Conservation (phyloP, 1,140 invertebrate species). For the Phenacoccus solenopsis region DNA sequence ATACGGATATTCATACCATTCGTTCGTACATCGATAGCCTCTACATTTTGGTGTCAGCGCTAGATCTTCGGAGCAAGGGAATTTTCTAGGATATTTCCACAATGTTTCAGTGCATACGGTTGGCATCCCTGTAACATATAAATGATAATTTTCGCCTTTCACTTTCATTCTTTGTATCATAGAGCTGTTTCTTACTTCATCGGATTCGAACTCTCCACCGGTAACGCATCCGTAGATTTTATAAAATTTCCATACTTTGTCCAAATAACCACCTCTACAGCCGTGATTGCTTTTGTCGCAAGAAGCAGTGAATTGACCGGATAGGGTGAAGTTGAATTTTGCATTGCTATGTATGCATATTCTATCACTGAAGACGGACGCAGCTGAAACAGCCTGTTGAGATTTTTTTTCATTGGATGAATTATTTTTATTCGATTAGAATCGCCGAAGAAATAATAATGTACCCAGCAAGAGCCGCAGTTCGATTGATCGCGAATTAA, state of each 20-base stretch:
- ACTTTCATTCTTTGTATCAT: background rate
- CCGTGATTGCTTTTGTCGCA: slow-evolving; percentile 50
- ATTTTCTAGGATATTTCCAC: background rate
- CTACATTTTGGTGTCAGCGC: background rate
- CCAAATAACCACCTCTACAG: slow-evolving; percentile 47
- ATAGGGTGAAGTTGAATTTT: slow-evolving; percentile 24
- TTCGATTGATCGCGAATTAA: slow-evolving; percentile 63
- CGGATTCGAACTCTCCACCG: slow-evolving; percentile 45
- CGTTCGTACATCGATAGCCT: background rate
- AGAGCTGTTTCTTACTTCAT: slow-evolving; percentile 26
- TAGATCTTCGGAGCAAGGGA: background rate
- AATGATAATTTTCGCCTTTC: background rate
- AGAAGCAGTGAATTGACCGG: slow-evolving; percentile 49
- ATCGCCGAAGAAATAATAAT: no score
- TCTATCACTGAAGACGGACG: slow-evolving; percentile 50
- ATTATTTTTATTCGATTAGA: no score
- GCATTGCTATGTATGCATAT: slow-evolving; percentile 48
- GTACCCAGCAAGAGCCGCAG: slow-evolving; percentile 53
- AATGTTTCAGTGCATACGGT: slow-evolving; percentile 11
- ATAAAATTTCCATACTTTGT: slow-evolving; percentile 46
- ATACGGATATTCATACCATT: background rate
- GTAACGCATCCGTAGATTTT: slow-evolving; percentile 40
- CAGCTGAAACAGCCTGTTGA: slow-evolving; percentile 51
- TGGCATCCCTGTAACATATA: slow-evolving; percentile 20
- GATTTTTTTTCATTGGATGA: no score